Base-by-base conservation (phyloP, 2,888 invertebrate genomes). In the Plagodis dolabraria region DNA sequence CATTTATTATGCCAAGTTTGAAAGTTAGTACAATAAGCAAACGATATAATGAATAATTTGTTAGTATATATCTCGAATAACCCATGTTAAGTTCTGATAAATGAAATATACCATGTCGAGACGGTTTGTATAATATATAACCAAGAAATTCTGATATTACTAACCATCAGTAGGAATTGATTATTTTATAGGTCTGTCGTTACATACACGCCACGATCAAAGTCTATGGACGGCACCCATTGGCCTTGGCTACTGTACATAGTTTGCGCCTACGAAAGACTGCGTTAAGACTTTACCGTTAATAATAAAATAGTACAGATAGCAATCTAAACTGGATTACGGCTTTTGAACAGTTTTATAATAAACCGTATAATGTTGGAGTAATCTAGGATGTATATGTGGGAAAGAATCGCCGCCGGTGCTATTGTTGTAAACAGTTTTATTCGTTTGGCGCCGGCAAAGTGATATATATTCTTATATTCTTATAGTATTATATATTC, bases 301-400 rank as follows among this genome's bases (percentile, higher is more conserved):
- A 49, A 51, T 60, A 67, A 67, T 54, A 47, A 55, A 47, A 53
- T 53, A 22, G 68, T 71, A 74, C 74, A 68, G 74, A 74, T 74
- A 75, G 65, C 64, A 67, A 59, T 67, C 65, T 69, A 71, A 79
- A 79, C 74, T 77, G 74, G 73, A 79, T 72, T 72, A 65, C 60
- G 49, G 70, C 66, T 69, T 66, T 68, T 61, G 67, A 75, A 71
- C 72, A 74, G 74, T 76, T 76, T 76, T 75, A 77, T 79, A 75
- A 79, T 78, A 77, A 75, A 75, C 70, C 65, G 72, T 79, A 73
- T 81, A 75, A 64, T 81, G 77, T 74, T 79, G 68, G 74, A 75
- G 72, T 79, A 73, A 70, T 70, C 68, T 74, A 67, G 66, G 73
- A 74, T 72, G 73, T 60, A 60, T 60, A 61, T 79, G 83, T 83